Conservation (phyloP, 2,113 vertebrate genomes). For the Hydrolagus affinis region DNA sequence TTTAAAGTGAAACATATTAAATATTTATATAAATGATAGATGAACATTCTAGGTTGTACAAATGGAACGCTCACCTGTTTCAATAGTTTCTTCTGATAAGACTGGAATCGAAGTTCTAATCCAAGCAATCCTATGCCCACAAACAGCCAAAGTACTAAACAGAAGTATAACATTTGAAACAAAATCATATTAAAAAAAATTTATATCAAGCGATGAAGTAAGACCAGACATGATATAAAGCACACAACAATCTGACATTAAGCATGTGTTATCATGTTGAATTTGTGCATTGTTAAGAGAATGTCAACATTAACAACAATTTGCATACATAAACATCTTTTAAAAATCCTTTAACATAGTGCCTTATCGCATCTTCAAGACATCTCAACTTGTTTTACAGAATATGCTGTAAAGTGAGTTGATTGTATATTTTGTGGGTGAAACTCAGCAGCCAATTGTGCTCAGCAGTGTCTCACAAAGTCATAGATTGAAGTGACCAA, state of each 20-base stretch:
- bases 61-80: slow-evolving; percentile 47
- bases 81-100: slow-evolving; percentile 50
- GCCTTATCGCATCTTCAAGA: too few species aligned
- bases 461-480: too few species aligned
- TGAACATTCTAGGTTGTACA: background rate
- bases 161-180: background rate
- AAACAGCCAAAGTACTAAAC: slow-evolving; percentile 55
- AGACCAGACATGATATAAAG: background rate
- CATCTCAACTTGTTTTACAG: too few species aligned
- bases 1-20: background rate
- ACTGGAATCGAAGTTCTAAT: slow-evolving; percentile 52
- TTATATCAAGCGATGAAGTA: background rate
- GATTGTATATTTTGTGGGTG: too few species aligned
- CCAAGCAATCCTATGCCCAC: slow-evolving; percentile 55
- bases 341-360: too few species aligned
- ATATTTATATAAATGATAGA: background rate
- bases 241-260: background rate
- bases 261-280: background rate
- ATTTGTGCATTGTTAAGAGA: background rate
- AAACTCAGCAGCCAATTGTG: too few species aligned
- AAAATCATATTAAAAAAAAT: background rate
- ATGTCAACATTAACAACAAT: background rate
- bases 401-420: too few species aligned
- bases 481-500: too few species aligned
- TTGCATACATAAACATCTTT: too few species aligned